Conservation (phyloP, 2,888 invertebrate species). For the Sthenelais limicola region DNA sequence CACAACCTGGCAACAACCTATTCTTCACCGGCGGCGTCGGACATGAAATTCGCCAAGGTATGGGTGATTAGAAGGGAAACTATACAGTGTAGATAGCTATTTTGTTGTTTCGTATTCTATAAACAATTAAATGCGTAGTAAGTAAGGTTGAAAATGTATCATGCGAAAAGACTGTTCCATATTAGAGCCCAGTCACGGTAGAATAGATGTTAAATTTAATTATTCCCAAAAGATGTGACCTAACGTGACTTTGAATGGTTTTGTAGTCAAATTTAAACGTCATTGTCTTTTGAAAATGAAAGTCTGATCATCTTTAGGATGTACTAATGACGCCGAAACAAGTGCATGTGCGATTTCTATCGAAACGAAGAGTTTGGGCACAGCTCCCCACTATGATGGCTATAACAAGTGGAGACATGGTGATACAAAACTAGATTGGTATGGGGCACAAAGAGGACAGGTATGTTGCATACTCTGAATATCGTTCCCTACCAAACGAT, state of each 20-base stretch:
- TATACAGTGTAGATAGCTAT: too few species aligned
- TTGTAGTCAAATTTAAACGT: too few species aligned
- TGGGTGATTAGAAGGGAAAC: too few species aligned
- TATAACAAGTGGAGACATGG: constrained; percentile 60
- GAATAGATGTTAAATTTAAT: too few species aligned
- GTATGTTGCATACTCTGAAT: constrained; percentile 9
- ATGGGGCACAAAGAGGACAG: constrained; percentile 58
- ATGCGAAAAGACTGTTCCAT: too few species aligned
- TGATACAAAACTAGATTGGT: constrained; percentile 62
- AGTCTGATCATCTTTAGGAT: too few species aligned
- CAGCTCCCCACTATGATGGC: constrained; percentile 52
- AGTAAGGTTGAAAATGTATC: too few species aligned
- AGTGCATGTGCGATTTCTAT: constrained; percentile 60
- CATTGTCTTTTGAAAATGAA: neutral
- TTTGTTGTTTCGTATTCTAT: too few species aligned
- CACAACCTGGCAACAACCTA: neutral
- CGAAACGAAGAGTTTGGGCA: constrained; percentile 50
- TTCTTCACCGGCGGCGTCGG: constrained; percentile 23
- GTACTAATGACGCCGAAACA: constrained; percentile 44
- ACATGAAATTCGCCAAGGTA: constrained; percentile 8
- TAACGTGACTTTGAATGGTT: too few species aligned
- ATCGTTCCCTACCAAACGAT: neutral
- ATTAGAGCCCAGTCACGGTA: too few species aligned
- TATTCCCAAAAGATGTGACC: too few species aligned
- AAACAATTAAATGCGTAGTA: too few species aligned